These are phyloP conservation scores for Toxonevra muliebris DNA, from an alignment of 2,888 invertebrate genomes.

Conservation along the genomic window DNA sequence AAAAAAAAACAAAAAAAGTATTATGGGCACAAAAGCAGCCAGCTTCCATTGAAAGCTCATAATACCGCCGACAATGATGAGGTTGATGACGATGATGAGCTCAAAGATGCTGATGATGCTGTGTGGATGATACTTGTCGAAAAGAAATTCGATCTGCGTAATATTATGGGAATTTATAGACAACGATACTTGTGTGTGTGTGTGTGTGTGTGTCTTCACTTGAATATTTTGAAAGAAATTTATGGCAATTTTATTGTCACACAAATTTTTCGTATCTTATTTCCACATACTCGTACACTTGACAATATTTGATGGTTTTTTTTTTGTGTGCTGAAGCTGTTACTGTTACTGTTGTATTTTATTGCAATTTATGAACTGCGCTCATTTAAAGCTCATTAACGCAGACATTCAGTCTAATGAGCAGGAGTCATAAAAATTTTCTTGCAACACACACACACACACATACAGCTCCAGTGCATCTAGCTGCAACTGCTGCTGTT, in stretches of 20 bases:
- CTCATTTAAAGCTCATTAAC: slow-evolving; percentile 33
- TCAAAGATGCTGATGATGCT: too few relatives aligned
- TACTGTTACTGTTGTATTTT: slow-evolving; percentile 20
- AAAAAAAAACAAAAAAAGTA: too few relatives aligned
- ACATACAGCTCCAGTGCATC: not conserved
- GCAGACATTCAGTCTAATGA: slow-evolving; percentile 35
- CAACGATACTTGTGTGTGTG: too few relatives aligned
- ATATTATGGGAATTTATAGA: too few relatives aligned
- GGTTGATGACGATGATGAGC: too few relatives aligned
- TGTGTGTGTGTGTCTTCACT: too few relatives aligned
- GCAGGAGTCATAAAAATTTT: slow-evolving; percentile 30
- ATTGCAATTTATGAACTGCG: slow-evolving; percentile 31
- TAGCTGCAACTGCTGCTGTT: not conserved
- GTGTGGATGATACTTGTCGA: too few relatives aligned
- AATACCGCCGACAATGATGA: too few relatives aligned
- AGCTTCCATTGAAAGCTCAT: too few relatives aligned
- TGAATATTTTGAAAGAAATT: slow-evolving; percentile 1
- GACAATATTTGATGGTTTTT: not conserved
- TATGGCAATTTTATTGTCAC: slow-evolving; percentile 29
- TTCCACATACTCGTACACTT: not conserved
- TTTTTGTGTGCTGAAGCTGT: not conserved
- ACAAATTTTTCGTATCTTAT: slow-evolving; percentile 21
- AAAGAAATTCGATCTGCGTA: too few relatives aligned
- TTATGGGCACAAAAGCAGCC: too few relatives aligned
- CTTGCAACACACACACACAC: slow-evolving; percentile 17